Evolutionary conservation across 1,140 invertebrate genomes (phyloP).

Genomic region (Antheraea mylitta): DNA sequence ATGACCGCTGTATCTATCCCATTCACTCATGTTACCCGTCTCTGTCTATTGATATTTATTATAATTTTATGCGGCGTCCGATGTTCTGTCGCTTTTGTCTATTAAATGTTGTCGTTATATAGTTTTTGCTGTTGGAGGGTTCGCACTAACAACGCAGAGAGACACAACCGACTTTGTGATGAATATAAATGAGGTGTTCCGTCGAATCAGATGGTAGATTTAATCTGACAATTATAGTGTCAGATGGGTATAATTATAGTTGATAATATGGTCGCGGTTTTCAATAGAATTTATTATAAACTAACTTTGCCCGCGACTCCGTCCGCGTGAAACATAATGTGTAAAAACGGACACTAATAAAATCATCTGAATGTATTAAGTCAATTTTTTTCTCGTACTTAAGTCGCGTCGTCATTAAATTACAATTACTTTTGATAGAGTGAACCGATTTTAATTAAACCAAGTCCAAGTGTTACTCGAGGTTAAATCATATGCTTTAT

Average conservation of each 20-base stretch:
- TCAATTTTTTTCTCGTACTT: too few species aligned
- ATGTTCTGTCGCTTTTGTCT: constrained; percentile 51
- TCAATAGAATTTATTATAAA: constrained; percentile 4
- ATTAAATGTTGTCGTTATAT: constrained; percentile 62
- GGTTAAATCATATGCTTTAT: too few species aligned
- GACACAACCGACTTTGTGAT: constrained; percentile 23
- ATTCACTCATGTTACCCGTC: constrained; percentile 21
- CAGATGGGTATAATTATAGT: constrained; percentile 62
- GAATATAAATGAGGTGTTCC: constrained; percentile 68
- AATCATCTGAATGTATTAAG: too few species aligned
- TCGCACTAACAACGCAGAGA: neutral
- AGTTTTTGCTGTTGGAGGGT: constrained; percentile 60
- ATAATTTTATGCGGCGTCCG: constrained; percentile 74
- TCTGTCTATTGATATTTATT: constrained; percentile 63
- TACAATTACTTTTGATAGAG: too few species aligned
- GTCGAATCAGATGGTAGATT: constrained; percentile 44
- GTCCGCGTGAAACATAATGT: too few species aligned
- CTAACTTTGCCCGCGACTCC: too few species aligned
- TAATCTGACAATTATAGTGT: constrained; percentile 63
- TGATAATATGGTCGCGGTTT: constrained; percentile 1
- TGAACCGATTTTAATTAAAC: too few species aligned
- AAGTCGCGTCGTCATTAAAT: too few species aligned
- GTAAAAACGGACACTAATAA: too few species aligned
- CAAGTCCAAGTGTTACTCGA: too few species aligned
- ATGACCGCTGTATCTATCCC: constrained; percentile 43